A percentile compares a stretch with the other conserved stretches of the same genome.
These are phyloP conservation scores for Aporophyla lueneburgensis DNA, from an alignment of 2,888 invertebrate species.

Conservation along the genomic window DNA sequence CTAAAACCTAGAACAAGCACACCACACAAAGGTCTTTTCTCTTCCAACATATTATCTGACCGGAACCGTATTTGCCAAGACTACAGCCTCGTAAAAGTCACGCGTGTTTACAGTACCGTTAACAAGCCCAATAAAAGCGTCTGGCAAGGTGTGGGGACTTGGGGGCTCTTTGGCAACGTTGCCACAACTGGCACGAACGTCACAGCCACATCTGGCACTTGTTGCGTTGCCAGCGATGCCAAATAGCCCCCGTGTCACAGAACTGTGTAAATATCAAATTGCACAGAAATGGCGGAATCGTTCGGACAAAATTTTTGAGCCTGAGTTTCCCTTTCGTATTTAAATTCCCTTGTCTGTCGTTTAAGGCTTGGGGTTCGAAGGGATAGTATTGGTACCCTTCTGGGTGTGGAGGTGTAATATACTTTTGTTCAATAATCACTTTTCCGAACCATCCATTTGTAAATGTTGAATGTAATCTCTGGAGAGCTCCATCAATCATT, in stretches of 20 bases:
- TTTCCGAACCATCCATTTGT: conserved; percentile 34
- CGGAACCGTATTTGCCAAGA: conserved; percentile 78
- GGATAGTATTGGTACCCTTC: conserved; percentile 26
- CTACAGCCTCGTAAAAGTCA: conserved; percentile 78
- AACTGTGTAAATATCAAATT: conserved; percentile 62
- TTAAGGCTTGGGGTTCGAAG: conserved; percentile 29
- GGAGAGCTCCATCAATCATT: conserved; percentile 20
- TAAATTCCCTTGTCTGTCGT: conserved; percentile 50
- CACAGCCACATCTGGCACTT: conserved; percentile 73
- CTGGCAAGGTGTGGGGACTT: conserved; percentile 63
- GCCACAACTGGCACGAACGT: conserved; percentile 69
- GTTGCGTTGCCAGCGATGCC: conserved; percentile 73
- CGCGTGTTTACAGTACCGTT: conserved; percentile 79
- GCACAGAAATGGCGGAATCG: conserved; percentile 28
- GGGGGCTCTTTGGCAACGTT: conserved; percentile 61
- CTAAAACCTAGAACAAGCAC: conserved; percentile 22
- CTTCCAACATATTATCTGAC: conserved; percentile 59
- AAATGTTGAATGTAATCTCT: conserved; percentile 44
- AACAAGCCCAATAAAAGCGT: conserved; percentile 78
- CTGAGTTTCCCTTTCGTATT: conserved; percentile 32
- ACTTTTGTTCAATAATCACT: conserved; percentile 53
- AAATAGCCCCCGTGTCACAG: conserved; percentile 62
- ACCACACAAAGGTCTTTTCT: conserved; percentile 41
- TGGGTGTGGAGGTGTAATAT: conserved; percentile 27
- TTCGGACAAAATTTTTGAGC: conserved; percentile 28